Evolutionary conservation across 2,797 vertebrate genomes (phyloP).

Genomic region (Pitangus sulphuratus): DNA sequence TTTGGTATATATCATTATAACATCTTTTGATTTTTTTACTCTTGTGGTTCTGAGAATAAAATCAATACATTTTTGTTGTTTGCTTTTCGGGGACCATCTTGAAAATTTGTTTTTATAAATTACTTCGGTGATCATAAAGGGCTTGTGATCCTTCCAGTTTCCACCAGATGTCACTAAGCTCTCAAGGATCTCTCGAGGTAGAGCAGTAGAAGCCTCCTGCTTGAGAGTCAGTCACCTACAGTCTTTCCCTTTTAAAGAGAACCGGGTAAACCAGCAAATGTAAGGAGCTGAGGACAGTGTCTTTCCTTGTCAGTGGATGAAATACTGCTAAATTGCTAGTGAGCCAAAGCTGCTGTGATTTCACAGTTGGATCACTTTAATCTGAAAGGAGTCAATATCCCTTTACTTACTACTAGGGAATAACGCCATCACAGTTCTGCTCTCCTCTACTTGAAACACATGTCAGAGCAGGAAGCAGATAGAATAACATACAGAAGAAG

Average conservation of each 20-base stretch:
- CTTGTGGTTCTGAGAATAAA: not conserved
- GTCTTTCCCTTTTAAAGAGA: not conserved
- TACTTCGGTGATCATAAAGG: not conserved
- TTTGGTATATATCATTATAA: not conserved
- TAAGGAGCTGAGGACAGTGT: not conserved
- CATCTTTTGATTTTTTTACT: not conserved
- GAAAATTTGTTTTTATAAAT: not conserved
- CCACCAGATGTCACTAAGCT: slow-evolving; percentile 62
- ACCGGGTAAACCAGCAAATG: not conserved
- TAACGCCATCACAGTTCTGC: not conserved
- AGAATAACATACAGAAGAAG: not conserved
- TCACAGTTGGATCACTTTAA: not conserved
- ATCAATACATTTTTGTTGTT: not conserved
- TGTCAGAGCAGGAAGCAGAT: fast-evolving
- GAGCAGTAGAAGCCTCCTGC: not conserved
- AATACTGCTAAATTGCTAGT: not conserved
- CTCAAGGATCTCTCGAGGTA: not conserved
- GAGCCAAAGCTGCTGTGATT: not conserved
- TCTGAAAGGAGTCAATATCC: not conserved
- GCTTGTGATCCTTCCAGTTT: slow-evolving; percentile 1
- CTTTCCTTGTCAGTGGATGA: not conserved
- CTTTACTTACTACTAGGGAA: not conserved
- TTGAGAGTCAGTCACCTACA: fast-evolving
- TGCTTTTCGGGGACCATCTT: not conserved
- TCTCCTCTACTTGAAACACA: not conserved